Evolutionary conservation across 1,140 invertebrate species (phyloP).

Genomic region (Drosophila pectinifera): DNA sequence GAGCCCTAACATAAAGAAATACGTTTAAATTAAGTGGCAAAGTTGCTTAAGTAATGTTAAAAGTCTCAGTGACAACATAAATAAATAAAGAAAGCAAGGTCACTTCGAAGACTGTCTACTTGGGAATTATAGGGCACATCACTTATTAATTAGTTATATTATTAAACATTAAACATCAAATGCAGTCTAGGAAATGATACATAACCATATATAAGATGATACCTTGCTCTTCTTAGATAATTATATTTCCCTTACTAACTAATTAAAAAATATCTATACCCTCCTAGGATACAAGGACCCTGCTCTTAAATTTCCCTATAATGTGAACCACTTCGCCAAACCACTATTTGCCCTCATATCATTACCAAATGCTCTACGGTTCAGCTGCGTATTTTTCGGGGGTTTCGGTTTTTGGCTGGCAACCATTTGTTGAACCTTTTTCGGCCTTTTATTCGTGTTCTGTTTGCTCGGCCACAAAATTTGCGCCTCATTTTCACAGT

Average conservation of each 20-base stretch:
- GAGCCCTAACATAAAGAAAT: slow-evolving; percentile 23
- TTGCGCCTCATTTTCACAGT: slow-evolving; percentile 75
- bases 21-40: slow-evolving; percentile 4
- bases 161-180: too few species aligned
- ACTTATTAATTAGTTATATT: neutral
- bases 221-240: neutral
- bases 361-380: slow-evolving; percentile 72
- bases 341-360: slow-evolving; percentile 57
- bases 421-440: slow-evolving; percentile 82
- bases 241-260: neutral
- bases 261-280: neutral
- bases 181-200: too few species aligned
- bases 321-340: neutral
- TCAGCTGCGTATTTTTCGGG: slow-evolving; percentile 28
- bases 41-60: slow-evolving; percentile 4
- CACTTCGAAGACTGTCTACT: neutral
- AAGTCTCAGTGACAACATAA: neutral
- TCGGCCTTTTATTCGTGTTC: slow-evolving; percentile 48
- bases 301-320: slow-evolving; percentile 14
- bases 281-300: neutral
- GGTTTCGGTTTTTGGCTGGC: slow-evolving; percentile 62
- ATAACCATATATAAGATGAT: neutral
- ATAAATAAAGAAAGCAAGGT: neutral
- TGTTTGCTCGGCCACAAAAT: slow-evolving; percentile 71
- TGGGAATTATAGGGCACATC: neutral